Base-by-base conservation (phyloP, 2,113 vertebrate genomes). In the Gambusia holbrooki region DNA sequence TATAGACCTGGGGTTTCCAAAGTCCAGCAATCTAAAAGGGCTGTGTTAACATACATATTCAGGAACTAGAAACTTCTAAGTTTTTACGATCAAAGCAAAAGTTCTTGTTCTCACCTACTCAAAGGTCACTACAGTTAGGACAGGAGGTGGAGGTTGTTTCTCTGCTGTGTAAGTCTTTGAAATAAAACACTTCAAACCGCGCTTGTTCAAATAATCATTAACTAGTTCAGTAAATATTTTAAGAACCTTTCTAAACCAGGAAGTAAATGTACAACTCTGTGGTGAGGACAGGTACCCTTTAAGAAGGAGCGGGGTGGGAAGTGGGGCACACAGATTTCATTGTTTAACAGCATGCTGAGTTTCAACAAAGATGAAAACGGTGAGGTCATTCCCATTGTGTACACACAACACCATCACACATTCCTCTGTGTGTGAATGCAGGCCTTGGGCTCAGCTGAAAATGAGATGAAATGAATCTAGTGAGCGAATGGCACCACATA, bases 141-240 rank as follows among this genome's bases (percentile, higher is more conserved):
- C 64, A n/a, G 35, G 62, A 75, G 58, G 67, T 40, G 68, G 25
- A 37, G 58, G 19, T 68, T 54, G 37, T 66, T 73, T 48, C 72
- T 69, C 69, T 68, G 68, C 60, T 48, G 54, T 60, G 63, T 33
- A 27, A 42, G 19, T 80, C 64, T 67, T n/a, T 37, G 58, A 62
- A 84, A 45, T 61, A 62, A 10, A 71, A 83, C 60, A 79, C 61
- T 71, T 71, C 37, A 69, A 77, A 81, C 67, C 60, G 27, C 25
- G 51, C 74, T 69, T 83, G 72, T 80, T 69, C 83, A 93, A 93
- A 93, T 89, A 94, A 92, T 90, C 74, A 91, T 92, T 93, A 94
- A 93, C 89, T 77, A 64, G 86, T 85, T 90, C 81, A 79, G 58
- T 90, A 87, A 90, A 90, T 89, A 90, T 92, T 92, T 82, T 69